Conservation (phyloP, 2,888 invertebrate genomes). For the Lycaena phlaeas region DNA sequence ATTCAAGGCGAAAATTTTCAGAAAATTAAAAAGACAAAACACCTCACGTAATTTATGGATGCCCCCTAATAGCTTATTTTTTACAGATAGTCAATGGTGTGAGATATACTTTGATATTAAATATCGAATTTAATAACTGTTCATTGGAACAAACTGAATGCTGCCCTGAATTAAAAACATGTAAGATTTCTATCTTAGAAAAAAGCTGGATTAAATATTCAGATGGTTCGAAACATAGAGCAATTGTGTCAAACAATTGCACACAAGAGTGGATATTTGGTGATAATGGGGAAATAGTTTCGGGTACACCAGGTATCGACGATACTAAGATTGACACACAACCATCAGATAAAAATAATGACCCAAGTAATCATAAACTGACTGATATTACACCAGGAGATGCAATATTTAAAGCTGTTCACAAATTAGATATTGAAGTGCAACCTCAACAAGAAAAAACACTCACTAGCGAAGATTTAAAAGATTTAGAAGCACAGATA, state of each 20-base stretch:
- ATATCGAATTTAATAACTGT: constrained; percentile 65
- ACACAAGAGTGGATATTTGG: constrained; percentile 70
- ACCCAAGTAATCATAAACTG: constrained; percentile 25
- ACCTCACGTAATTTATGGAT: too few species aligned
- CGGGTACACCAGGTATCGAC: constrained; percentile 25
- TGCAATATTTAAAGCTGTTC: constrained; percentile 41
- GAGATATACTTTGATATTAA: constrained; percentile 68
- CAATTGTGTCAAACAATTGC: constrained; percentile 77
- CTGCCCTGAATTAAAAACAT: constrained; percentile 52
- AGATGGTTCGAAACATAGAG: constrained; percentile 73
- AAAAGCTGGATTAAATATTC: constrained; percentile 76
- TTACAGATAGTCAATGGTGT: constrained; percentile 72
- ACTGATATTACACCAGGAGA: constrained; percentile 39
- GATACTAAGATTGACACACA: constrained; percentile 26
- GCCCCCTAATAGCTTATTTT: constrained; percentile 3
- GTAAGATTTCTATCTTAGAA: constrained; percentile 76
- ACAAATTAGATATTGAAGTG: constrained; percentile 37
- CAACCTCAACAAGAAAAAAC: constrained; percentile 32
- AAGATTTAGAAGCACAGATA: constrained; percentile 53
- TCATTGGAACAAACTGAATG: constrained; percentile 29
- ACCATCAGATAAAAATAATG: constrained; percentile 9
- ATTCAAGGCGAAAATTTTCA: too few species aligned
- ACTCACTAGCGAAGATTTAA: constrained; percentile 44
- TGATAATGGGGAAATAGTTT: constrained; percentile 39
- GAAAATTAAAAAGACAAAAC: too few species aligned